Percentiles rank a stretch among this genome's conserved stretches.
Conservation (phyloP, 2,888 invertebrate species). For the Parascotia fuliginaria region DNA sequence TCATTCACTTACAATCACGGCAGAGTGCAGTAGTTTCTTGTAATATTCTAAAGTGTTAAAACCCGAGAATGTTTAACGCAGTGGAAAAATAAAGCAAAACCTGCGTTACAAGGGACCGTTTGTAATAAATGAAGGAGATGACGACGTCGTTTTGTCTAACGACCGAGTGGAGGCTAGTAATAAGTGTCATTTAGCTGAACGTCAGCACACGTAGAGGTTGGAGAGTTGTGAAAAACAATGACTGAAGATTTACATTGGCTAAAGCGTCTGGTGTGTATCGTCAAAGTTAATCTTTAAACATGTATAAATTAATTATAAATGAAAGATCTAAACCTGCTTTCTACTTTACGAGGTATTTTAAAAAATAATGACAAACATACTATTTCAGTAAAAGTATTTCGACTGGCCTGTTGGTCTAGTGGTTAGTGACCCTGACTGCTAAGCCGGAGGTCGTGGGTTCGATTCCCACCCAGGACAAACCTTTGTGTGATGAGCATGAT, state of each 20-base stretch:
- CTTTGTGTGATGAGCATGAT: no score
- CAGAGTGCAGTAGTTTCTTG: conserved; percentile 13
- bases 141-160: conserved; percentile 19
- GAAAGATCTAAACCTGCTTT: no score
- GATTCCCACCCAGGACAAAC: no score
- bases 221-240: not conserved
- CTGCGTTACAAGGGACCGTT: conserved; percentile 7
- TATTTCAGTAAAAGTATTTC: no score
- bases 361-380: no score
- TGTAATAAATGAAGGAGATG: conserved; percentile 18
- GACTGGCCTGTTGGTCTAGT: no score
- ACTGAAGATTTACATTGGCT: not conserved
- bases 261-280: not conserved
- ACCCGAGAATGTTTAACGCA: conserved; percentile 17
- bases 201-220: conserved; percentile 2
- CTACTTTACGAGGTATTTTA: no score
- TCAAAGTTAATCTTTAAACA: not conserved
- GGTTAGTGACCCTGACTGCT: no score
- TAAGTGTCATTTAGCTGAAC: conserved; percentile 24
- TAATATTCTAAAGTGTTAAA: conserved; percentile 17
- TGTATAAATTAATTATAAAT: not conserved
- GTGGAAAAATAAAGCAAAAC: conserved; percentile 26
- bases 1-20: conserved; percentile 25
- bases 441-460: no score
- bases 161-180: conserved; percentile 14